Conservation (phyloP, 2,113 vertebrate genomes). For the Tragelaphus imberbis region DNA sequence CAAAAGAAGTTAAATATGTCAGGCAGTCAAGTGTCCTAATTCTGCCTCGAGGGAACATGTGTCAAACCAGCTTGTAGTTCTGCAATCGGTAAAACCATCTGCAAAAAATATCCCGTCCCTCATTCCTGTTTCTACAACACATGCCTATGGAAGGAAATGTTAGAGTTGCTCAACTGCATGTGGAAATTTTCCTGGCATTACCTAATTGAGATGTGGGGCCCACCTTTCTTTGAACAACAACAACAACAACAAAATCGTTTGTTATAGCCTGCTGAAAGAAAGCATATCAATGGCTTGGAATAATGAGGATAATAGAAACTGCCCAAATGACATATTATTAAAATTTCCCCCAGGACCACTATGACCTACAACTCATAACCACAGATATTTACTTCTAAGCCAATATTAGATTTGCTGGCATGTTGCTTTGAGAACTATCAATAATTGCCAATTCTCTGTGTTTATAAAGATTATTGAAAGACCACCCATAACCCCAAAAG, state of each 20-base stretch:
- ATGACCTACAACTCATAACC: background rate
- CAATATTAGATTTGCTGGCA: background rate
- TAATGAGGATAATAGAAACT: constrained; percentile 34
- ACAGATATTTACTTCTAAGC: background rate
- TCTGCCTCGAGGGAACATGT: constrained; percentile 45
- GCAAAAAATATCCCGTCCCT: background rate
- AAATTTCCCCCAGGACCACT: background rate
- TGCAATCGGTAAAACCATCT: background rate
- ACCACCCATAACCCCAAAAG: background rate
- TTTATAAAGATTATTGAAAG: background rate
- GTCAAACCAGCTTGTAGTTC: background rate
- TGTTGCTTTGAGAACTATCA: background rate
- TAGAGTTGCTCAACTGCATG: background rate
- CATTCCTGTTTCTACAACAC: background rate
- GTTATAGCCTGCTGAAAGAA: constrained; percentile 27
- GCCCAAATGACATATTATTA: background rate
- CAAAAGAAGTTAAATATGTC: constrained; percentile 55
- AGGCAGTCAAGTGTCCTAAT: constrained; percentile 37
- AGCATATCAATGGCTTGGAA: background rate
- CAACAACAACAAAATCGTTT: background rate
- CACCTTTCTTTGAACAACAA: constrained; percentile 45
- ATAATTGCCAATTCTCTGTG: background rate
- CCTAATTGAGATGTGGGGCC: constrained; percentile 40
- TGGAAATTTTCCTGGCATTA: constrained; percentile 52
- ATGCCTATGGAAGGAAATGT: background rate